Evolutionary conservation across 2,797 vertebrate species (phyloP).

Genomic region (Acomys russatus): DNA sequence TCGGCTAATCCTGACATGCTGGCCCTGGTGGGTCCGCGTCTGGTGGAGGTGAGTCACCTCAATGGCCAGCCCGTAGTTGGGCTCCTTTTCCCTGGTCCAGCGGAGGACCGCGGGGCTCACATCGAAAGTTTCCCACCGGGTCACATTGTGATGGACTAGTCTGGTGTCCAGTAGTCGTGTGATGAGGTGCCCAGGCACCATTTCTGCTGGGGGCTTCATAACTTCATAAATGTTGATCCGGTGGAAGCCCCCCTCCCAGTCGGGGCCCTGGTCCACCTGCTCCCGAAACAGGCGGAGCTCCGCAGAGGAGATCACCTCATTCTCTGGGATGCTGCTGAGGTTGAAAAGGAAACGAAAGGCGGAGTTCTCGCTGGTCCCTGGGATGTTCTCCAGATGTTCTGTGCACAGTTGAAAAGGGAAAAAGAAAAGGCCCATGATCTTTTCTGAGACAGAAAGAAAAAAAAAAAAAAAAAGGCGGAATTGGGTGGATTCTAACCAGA

Average conservation of each 20-base stretch:
- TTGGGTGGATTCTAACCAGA: background rate
- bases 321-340: slow-evolving; percentile 98
- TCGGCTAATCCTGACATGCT: slow-evolving; percentile 97
- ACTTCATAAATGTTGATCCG: slow-evolving; percentile 99
- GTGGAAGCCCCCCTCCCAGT: slow-evolving; percentile 92
- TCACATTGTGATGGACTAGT: slow-evolving; percentile 95
- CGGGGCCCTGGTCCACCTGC: slow-evolving; percentile 91
- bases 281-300: slow-evolving; percentile 97
- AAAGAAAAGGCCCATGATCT: slow-evolving; percentile 71
- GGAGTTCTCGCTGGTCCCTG: slow-evolving; percentile 86
- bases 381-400: slow-evolving; percentile 94
- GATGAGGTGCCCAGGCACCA: slow-evolving; percentile 91
- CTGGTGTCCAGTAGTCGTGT: slow-evolving; percentile 98
- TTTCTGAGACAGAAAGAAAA: slow-evolving; percentile 52
- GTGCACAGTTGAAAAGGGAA: slow-evolving; percentile 63
- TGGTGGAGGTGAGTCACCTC: slow-evolving; percentile 95
- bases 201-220: slow-evolving; percentile 92
- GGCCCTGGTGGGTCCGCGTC: slow-evolving; percentile 91
- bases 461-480: background rate
- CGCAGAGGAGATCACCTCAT: slow-evolving; percentile 97
- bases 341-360: slow-evolving; percentile 97
- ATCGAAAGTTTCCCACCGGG: slow-evolving; percentile 98
- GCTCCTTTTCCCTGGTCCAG: slow-evolving; percentile 95
- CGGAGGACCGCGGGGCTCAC: slow-evolving; percentile 98
- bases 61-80: slow-evolving; percentile 97